These are phyloP conservation scores for Xenentodon cancila DNA, from an alignment of 2,797 vertebrate species.

Conservation along the genomic window DNA sequence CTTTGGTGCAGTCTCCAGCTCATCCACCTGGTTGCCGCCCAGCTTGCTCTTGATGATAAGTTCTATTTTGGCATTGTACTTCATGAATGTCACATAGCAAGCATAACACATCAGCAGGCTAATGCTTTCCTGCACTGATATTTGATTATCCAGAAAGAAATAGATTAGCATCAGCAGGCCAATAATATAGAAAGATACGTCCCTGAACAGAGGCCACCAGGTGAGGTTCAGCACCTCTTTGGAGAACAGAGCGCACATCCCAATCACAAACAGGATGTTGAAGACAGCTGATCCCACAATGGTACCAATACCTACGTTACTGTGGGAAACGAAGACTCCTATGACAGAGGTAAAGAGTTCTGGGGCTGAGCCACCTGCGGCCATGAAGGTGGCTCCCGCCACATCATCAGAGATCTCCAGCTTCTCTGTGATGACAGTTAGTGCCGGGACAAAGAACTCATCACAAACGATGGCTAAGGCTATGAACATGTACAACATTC, in stretches of 20 bases:
- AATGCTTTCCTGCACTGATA: slow-evolving; percentile 88
- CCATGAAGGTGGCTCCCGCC: slow-evolving; percentile 98
- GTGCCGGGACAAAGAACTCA: slow-evolving; percentile 96
- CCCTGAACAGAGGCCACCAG: slow-evolving; percentile 98
- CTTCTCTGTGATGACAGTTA: slow-evolving; percentile 96
- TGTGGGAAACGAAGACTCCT: slow-evolving; percentile 95
- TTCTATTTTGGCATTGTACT: slow-evolving; percentile 91
- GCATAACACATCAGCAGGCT: slow-evolving; percentile 87
- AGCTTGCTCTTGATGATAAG: slow-evolving; percentile 83
- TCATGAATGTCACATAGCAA: slow-evolving; percentile 96
- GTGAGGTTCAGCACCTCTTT: slow-evolving; percentile 94
- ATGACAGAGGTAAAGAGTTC: slow-evolving; percentile 98
- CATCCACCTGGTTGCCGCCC: slow-evolving; percentile 89
- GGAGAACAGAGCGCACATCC: slow-evolving; percentile 98
- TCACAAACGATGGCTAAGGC: slow-evolving; percentile 96
- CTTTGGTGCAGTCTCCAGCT: slow-evolving; percentile 87
- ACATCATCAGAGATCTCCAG: slow-evolving; percentile 94
- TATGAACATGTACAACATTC: slow-evolving; percentile 99
- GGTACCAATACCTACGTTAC: slow-evolving; percentile 96
- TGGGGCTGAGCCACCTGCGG: slow-evolving; percentile 95
- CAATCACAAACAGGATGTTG: slow-evolving; percentile 98
- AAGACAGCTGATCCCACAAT: slow-evolving; percentile 97
- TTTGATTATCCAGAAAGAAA: slow-evolving; percentile 97
- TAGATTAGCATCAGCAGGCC: slow-evolving; percentile 94
- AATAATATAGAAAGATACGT: slow-evolving; percentile 95